phyloP scores from a whole-genome alignment of 2,797 vertebrate species.

The Tangara arthus region DNA sequence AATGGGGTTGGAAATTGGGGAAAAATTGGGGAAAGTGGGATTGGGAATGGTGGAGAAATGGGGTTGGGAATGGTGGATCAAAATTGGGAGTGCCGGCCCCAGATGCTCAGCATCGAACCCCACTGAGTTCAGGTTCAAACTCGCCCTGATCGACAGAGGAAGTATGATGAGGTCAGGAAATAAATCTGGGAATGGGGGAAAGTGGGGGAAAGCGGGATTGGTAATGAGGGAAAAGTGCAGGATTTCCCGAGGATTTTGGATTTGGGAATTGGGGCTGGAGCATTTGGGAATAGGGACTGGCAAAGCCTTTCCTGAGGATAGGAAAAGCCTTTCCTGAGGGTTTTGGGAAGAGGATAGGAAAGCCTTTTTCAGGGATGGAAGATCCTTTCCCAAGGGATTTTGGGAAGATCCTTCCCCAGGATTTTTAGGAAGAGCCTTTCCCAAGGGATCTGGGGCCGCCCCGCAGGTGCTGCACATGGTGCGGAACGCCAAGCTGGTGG shows the following conservation, averaged over 20 bases:
- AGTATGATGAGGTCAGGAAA: fast-evolving
- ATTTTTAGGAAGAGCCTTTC: background rate
- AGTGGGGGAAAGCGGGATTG: fast-evolving
- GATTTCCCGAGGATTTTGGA: too few species aligned
- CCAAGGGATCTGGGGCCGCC: background rate
- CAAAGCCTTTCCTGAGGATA: background rate
- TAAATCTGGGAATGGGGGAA: too few species aligned
- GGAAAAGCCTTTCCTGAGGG: background rate
- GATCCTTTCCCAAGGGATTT: too few species aligned
- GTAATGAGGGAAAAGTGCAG: background rate
- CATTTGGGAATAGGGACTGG: background rate
- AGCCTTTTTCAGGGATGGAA: background rate
- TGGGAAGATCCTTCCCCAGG: too few species aligned
- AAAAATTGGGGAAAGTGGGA: background rate
- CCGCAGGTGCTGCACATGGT: conserved; percentile 96
- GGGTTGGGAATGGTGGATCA: too few species aligned
- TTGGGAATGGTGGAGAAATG: too few species aligned
- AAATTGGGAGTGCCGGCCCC: too few species aligned
- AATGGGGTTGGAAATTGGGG: background rate
- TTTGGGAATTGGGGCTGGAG: background rate
- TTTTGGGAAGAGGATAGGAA: background rate
- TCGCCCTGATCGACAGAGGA: background rate
- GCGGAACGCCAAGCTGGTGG: conserved; percentile 93
- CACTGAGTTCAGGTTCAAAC: fast-evolving
- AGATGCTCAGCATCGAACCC: fast-evolving